Evolutionary conservation across 1,140 invertebrate genomes (phyloP), one percentile per base, ranked within the genome.

Genomic region (Vollenhovia emeryi): DNA sequence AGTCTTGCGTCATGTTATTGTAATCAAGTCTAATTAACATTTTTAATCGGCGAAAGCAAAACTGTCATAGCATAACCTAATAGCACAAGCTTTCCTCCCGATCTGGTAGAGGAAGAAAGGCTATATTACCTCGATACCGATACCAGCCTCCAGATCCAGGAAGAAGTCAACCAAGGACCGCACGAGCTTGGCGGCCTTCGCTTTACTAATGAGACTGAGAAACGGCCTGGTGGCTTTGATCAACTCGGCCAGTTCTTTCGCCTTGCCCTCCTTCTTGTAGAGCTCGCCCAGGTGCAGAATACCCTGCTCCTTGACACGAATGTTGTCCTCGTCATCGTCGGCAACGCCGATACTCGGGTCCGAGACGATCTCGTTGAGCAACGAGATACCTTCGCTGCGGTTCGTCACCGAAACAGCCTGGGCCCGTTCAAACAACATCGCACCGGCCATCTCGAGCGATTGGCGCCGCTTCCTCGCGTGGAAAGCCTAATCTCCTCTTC

Each of bases 161-260:
- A 99, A 99, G 95, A 99, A 97, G 94, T 99, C 99, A 8, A 99
- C 99, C 66, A 99, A 95, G 13, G 98, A 98, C 85, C 99, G 96
- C 0, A 99, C 99, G 80, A 99, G 95, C 95, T 99, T 99, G 0
- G 99, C 99, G 80, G 99, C 99, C 95, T 99, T 99, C 30, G 99
- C 99, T 95, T 99, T 99, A 92, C 98, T 99, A 88, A 99, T 98
- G 64, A 98, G 95, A 87, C 97, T 97, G 11, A 99, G 96, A 94
- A 99, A 99, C 6, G 99, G 99, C 91, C 99, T 96, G 18, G 98
- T 98, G 74, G 97, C 97, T 95, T 98, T 98, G 88, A 99, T 99
- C 57, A 99, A 96, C 84, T 98, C 97, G 2, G 98, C 98, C 87
- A 99, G 95, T 94, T 99, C 98, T 95, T 98, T 98, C 82, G 98